Conservation (phyloP, 2,888 invertebrate species). For the Catocala sponsa region DNA sequence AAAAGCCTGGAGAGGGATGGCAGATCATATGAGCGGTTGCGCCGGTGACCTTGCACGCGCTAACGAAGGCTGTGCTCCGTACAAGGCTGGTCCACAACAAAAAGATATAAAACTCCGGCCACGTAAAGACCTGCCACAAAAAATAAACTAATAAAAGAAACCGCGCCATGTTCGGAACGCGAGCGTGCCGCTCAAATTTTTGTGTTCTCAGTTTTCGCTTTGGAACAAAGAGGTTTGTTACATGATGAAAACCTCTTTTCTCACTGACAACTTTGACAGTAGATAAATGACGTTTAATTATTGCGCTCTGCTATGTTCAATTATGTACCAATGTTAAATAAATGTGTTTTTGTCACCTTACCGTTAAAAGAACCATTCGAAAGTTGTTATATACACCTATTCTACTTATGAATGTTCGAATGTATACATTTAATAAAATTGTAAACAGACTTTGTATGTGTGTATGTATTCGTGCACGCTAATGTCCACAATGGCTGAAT, state of each 20-base stretch:
- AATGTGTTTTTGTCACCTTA: no score
- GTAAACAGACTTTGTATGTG: no score
- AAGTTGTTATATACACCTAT: no score
- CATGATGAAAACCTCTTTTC: slow-evolving; percentile 38
- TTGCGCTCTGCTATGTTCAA: slow-evolving; percentile 12
- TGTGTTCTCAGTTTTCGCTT: slow-evolving; percentile 51
- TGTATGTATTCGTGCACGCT: no score
- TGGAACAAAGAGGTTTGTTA: slow-evolving; percentile 45
- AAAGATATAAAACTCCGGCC: slow-evolving; percentile 72
- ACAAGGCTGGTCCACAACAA: slow-evolving; percentile 74
- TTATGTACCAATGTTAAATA: no score
- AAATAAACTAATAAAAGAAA: slow-evolving; percentile 76
- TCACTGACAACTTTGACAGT: slow-evolving; percentile 35
- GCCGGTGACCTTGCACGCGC: slow-evolving; percentile 80
- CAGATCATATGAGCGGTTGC: slow-evolving; percentile 62
- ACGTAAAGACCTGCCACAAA: slow-evolving; percentile 82
- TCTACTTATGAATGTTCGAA: no score
- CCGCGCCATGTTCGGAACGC: slow-evolving; percentile 68
- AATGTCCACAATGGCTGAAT: no score
- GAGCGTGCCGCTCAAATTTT: slow-evolving; percentile 65
- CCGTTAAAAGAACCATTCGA: no score
- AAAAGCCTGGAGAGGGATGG: slow-evolving; percentile 52
- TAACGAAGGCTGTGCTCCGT: slow-evolving; percentile 83
- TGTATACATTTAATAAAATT: no score
- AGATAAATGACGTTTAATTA: slow-evolving; percentile 36